phyloP scores from a whole-genome alignment of 2,888 invertebrate genomes.

The Mesorhabditis sp. region DNA sequence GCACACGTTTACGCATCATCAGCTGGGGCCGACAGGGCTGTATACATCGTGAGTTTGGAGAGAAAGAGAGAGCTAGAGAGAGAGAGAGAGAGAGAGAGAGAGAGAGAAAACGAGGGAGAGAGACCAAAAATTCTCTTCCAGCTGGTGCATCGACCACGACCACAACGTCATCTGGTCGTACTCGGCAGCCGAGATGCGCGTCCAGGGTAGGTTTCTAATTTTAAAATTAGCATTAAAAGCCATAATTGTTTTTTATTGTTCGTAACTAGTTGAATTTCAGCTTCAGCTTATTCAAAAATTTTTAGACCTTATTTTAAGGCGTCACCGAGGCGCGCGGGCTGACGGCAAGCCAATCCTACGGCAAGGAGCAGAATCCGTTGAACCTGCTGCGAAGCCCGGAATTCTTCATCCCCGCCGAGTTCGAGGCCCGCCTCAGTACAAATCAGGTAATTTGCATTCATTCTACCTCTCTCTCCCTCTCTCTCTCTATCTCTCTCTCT shows the following conservation, averaged over 20 bases:
- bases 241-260: background rate
- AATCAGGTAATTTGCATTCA: background rate
- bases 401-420: background rate
- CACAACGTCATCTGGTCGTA: constrained; percentile 93
- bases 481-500: background rate
- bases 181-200: constrained; percentile 47
- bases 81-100: too few species aligned
- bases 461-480: background rate
- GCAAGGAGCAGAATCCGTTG: background rate
- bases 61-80: too few species aligned
- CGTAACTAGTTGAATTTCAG: too few species aligned
- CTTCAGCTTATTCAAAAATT: too few species aligned
- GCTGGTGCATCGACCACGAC: constrained; percentile 72
- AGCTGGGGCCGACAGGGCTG: constrained; percentile 30
- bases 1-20: constrained; percentile 33
- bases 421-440: background rate
- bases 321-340: background rate
- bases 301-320: background rate
- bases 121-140: constrained; percentile 12
- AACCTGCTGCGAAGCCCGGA: background rate
- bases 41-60: constrained; percentile 23
- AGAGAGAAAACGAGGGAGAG: background rate
- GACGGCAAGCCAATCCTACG: background rate
- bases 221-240: background rate
- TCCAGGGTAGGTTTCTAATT: constrained; percentile 15